Percentiles rank a stretch among this genome's conserved stretches.
These are phyloP conservation scores for Platichthys stellatus DNA, from an alignment of 2,113 vertebrate species.

Conservation along the genomic window DNA sequence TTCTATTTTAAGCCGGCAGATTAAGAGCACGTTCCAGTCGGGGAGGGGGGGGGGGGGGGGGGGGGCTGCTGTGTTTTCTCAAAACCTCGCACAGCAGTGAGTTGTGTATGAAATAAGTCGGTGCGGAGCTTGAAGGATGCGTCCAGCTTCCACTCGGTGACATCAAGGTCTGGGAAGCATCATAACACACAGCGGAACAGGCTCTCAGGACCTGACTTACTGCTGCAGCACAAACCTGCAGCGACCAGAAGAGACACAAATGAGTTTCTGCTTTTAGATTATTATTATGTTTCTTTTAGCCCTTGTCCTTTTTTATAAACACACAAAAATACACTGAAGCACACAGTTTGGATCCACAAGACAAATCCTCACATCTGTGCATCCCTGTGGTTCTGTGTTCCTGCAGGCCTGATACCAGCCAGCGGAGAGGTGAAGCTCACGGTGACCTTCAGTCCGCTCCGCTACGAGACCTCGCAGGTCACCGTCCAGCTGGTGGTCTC, in stretches of 20 bases:
- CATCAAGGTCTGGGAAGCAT: constrained; percentile 60
- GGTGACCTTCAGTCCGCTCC: constrained; percentile 85
- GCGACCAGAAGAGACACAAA: constrained; percentile 28
- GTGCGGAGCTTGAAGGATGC: constrained; percentile 38
- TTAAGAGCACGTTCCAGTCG: background rate
- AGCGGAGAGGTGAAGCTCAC: constrained; percentile 81
- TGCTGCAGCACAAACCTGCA: constrained; percentile 17
- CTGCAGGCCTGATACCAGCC: constrained; percentile 90
- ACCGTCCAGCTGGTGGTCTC: constrained; percentile 86
- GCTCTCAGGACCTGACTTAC: constrained; percentile 34
- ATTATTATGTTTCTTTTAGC: background rate
- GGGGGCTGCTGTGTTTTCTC: constrained; percentile 47
- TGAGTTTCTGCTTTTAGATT: constrained; percentile 34
- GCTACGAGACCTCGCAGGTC: constrained; percentile 88
- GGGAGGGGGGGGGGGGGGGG: constrained; percentile 2
- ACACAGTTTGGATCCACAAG: too few species aligned
- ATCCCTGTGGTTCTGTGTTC: background rate
- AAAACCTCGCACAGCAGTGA: background rate
- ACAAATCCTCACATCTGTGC: too few species aligned
- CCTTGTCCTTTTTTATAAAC: background rate
- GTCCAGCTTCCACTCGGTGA: constrained; percentile 40
- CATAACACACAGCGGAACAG: constrained; percentile 55
- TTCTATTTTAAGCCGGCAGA: background rate
- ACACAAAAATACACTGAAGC: too few species aligned
- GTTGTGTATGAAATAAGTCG: constrained; percentile 50